Percentiles rank a stretch among this genome's conserved stretches.
These are phyloP conservation scores for Natrix natrix DNA, from an alignment of 2,797 vertebrate genomes.

Conservation along the genomic window DNA sequence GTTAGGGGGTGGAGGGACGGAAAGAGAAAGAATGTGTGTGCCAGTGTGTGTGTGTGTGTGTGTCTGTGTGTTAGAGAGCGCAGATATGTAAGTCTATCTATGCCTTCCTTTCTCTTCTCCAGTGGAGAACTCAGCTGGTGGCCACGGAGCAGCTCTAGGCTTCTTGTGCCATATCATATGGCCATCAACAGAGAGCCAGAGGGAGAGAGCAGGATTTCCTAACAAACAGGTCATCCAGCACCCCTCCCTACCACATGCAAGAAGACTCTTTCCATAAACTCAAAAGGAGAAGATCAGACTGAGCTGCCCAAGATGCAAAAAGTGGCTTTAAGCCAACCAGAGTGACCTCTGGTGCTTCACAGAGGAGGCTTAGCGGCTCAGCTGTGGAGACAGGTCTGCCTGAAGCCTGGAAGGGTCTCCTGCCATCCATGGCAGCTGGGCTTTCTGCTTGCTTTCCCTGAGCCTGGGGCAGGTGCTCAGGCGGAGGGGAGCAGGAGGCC, in stretches of 20 bases:
- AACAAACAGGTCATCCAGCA: slow-evolving; percentile 12
- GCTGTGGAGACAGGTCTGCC: slow-evolving; percentile 27
- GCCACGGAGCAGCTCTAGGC: slow-evolving; percentile 39
- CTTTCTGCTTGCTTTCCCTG: slow-evolving; percentile 41
- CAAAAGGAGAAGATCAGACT: slow-evolving; percentile 48
- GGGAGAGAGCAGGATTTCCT: slow-evolving; percentile 30
- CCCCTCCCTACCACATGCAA: slow-evolving; percentile 32
- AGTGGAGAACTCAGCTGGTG: slow-evolving; percentile 40
- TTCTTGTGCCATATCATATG: slow-evolving; percentile 54
- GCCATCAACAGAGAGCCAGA: slow-evolving; percentile 43
- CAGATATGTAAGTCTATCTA: not conserved
- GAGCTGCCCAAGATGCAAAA: slow-evolving; percentile 55
- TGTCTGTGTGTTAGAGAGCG: not conserved
- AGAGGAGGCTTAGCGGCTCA: slow-evolving; percentile 46
- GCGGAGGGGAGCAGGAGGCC: slow-evolving; percentile 36
- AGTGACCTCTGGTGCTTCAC: slow-evolving; percentile 58
- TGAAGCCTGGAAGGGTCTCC: slow-evolving; percentile 49
- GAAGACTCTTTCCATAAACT: slow-evolving; percentile 34
- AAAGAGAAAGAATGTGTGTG: not conserved
- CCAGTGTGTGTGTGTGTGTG: not conserved
- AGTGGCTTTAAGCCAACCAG: slow-evolving; percentile 54
- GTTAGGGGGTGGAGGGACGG: slow-evolving; percentile 13
- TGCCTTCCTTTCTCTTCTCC: slow-evolving; percentile 23
- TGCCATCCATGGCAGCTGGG: slow-evolving; percentile 50
- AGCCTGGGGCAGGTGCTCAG: slow-evolving; percentile 39